phyloP scores from a whole-genome alignment of 2,113 vertebrate species.

The Dicerorhinus sumatrensis region DNA sequence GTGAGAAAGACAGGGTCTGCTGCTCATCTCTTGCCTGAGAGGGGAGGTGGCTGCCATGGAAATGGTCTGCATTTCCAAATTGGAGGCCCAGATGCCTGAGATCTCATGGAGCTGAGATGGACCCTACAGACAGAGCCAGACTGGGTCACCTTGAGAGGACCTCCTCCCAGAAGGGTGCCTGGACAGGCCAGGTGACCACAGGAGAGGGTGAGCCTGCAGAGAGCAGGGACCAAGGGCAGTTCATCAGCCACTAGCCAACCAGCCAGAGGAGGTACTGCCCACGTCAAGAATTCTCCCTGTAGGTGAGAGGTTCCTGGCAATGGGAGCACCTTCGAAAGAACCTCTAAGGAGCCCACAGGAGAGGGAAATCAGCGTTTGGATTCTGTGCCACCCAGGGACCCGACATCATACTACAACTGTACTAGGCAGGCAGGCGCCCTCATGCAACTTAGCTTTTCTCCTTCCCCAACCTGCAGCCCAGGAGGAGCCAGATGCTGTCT shows the following conservation, averaged over 20 bases:
- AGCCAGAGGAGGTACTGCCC: not conserved
- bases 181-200: not conserved
- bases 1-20: not conserved
- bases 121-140: not conserved
- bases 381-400: not conserved
- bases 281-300: not conserved
- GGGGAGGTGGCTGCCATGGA: not conserved
- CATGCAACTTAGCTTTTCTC: fast-evolving
- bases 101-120: not conserved
- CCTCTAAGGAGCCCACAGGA: fast-evolving
- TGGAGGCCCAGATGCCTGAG: not conserved
- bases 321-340: not conserved
- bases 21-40: not conserved
- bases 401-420: too few species aligned
- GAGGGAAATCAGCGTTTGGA: not conserved
- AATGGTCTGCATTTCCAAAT: not conserved
- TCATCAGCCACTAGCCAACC: too few species aligned
- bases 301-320: not conserved
- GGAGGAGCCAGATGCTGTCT: not conserved
- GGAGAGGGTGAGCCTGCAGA: not conserved
- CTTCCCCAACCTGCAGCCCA: not conserved
- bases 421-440: not conserved
- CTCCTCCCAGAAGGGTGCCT: not conserved
- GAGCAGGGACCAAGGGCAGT: not conserved
- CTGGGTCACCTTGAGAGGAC: not conserved